Conservation (phyloP, 2,113 vertebrate species). For the Macheiramphus alcinus region DNA sequence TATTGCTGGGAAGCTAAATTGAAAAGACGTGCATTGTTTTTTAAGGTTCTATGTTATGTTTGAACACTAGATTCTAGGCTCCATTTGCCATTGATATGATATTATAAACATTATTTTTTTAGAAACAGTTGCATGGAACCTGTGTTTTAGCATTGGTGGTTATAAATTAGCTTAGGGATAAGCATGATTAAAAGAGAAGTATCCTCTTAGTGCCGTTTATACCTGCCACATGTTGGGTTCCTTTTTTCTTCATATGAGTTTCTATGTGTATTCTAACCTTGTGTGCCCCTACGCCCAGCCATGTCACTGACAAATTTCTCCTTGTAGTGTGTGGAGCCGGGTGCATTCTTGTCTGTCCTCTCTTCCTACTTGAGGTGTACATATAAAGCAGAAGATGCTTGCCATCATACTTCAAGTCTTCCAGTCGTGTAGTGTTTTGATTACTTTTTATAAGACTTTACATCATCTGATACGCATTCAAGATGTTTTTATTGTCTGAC, state of each 20-base stretch:
- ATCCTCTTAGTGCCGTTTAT: background rate
- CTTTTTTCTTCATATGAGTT: background rate
- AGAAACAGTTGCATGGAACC: background rate
- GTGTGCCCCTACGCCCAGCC: background rate
- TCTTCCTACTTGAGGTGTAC: fast-evolving
- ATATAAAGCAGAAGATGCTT: background rate
- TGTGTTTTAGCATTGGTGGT: background rate
- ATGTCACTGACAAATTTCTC: background rate
- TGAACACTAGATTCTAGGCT: background rate
- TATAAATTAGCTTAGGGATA: background rate
- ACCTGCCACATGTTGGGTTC: background rate
- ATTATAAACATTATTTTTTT: background rate
- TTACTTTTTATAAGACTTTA: background rate
- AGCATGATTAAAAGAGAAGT: background rate
- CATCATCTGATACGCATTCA: background rate
- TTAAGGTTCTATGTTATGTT: background rate
- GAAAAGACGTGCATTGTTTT: background rate
- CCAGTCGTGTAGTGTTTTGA: background rate
- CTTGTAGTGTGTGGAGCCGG: background rate
- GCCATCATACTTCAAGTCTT: background rate
- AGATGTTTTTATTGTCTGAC: background rate
- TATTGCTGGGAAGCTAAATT: background rate
- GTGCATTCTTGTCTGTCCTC: background rate
- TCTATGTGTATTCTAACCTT: background rate
- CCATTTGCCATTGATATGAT: background rate